Evolutionary conservation across 2,113 vertebrate genomes (phyloP).

Genomic region (Falco punctatus): DNA sequence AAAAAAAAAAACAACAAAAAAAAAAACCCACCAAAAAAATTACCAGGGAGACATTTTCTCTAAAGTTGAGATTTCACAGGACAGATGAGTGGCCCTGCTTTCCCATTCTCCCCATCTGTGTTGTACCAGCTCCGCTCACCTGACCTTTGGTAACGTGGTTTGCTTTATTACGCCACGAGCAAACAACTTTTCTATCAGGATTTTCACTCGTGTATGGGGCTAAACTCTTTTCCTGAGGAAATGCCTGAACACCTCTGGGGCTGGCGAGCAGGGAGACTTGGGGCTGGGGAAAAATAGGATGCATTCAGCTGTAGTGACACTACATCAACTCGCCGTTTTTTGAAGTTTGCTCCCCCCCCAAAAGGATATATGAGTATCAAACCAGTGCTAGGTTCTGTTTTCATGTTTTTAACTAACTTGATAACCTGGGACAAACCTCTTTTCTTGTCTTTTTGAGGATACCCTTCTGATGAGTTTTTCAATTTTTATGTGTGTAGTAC

Average conservation of each 20-base stretch:
- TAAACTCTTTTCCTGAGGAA: not conserved
- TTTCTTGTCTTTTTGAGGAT: not conserved
- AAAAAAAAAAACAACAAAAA: not conserved
- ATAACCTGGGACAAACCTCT: not conserved
- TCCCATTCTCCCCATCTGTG: not conserved
- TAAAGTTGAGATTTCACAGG: not conserved
- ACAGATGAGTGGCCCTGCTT: not conserved
- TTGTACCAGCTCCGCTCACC: not conserved
- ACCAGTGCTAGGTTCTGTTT: not conserved
- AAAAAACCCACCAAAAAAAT: too few relatives aligned
- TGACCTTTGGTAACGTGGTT: not conserved
- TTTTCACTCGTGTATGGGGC: not conserved
- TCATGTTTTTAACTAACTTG: not conserved
- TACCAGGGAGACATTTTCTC: not conserved
- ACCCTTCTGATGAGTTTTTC: not conserved
- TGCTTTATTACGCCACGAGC: not conserved
- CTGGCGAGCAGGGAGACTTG: not conserved
- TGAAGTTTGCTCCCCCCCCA: not conserved
- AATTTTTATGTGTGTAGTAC: not conserved
- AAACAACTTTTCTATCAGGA: not conserved
- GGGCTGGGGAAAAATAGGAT: not conserved
- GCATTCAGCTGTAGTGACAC: not conserved
- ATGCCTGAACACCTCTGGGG: not conserved
- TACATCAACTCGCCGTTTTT: accelerated
- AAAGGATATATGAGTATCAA: not conserved